Evolutionary conservation across 2,113 vertebrate species (phyloP), one percentile per base, ranked within the genome.

Genomic region (Oophaga pumilio): DNA sequence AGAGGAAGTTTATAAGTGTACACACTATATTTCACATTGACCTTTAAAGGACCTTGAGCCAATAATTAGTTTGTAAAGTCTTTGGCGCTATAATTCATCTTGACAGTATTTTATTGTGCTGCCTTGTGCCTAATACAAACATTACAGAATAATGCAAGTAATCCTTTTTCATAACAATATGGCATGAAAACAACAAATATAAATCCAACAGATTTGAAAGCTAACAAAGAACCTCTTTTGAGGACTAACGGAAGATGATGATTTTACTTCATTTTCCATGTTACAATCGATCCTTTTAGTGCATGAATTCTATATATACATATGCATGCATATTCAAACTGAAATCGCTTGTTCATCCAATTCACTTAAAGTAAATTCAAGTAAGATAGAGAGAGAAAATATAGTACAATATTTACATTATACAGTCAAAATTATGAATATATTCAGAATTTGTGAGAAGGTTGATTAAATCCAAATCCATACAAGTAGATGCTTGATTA

Each of bases 401-500:
- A 73, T 56, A 84, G 68, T 43, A 74, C 50, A 84, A 73, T 57
- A 84, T 84, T 73, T 84, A 73, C 53, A 73, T 73, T 71, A 73
- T 74, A 20, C 66, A 74, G 82, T 73, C 64, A 84, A 84, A 84
- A 82, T 49, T 64, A 66, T 74, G 71, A 74, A 74, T 84, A 84
- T 84, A 84, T 84, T 73, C 82, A 66, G 49, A 68, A 83, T 83
- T 53, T 83, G 49, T 68, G 64, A 68, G 64, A 68, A 68, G 64
- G 81, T 83, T 68, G 62, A 69, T 64, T 82, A 66, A 82, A 68
- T 28, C n/a, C 50, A 73, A 84, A 84, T 73, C 52, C 56, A 69
- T 84, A 84, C 50, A 84, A 84, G 68, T 84, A 84, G 68, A 57
- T 57, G 33, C 68, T 84, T 74, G 66, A 84, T 84, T 84, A 84